phyloP scores from a whole-genome alignment of 2,888 invertebrate species.

The Copidosoma aretas region DNA sequence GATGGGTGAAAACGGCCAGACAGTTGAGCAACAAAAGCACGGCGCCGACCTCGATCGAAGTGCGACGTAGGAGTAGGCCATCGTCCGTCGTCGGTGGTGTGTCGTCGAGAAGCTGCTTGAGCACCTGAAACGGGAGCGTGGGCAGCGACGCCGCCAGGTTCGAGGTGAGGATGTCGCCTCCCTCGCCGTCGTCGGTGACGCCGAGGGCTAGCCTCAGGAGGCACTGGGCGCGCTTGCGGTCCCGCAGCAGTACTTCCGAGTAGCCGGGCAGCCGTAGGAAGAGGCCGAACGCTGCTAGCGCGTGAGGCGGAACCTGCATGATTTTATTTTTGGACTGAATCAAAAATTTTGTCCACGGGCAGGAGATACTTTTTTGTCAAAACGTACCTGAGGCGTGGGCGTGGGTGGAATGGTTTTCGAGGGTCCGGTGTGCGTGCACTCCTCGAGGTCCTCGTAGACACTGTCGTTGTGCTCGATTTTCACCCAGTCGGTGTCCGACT shows the following conservation, averaged over 20 bases:
- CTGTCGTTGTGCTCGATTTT: conserved; percentile 67
- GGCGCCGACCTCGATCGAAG: conserved; percentile 84
- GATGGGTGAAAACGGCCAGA: conserved; percentile 87
- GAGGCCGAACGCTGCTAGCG: conserved; percentile 87
- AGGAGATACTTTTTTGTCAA: background rate
- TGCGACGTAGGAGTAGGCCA: conserved; percentile 76
- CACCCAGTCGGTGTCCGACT: conserved; percentile 69
- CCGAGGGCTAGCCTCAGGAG: conserved; percentile 86
- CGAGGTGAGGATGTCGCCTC: conserved; percentile 78
- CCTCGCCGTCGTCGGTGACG: conserved; percentile 90
- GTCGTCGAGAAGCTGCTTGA: conserved; percentile 78
- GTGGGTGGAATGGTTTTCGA: conserved; percentile 64
- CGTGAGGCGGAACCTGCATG: conserved; percentile 77
- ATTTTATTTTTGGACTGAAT: background rate
- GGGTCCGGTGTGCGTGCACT: conserved; percentile 61
- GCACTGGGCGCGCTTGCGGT: conserved; percentile 85
- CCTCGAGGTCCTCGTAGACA: conserved; percentile 70
- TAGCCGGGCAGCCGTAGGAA: conserved; percentile 89
- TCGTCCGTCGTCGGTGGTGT: conserved; percentile 79
- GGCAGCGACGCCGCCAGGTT: conserved; percentile 73
- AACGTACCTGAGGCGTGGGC: conserved; percentile 69
- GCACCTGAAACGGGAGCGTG: conserved; percentile 80
- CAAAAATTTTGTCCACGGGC: background rate
- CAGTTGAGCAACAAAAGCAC: conserved; percentile 86
- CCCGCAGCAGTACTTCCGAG: conserved; percentile 84